A percentile compares a stretch with the other conserved stretches of the same genome.
Evolutionary conservation across 2,888 invertebrate species (phyloP).

Genomic region (Ectropis crepuscularia): DNA sequence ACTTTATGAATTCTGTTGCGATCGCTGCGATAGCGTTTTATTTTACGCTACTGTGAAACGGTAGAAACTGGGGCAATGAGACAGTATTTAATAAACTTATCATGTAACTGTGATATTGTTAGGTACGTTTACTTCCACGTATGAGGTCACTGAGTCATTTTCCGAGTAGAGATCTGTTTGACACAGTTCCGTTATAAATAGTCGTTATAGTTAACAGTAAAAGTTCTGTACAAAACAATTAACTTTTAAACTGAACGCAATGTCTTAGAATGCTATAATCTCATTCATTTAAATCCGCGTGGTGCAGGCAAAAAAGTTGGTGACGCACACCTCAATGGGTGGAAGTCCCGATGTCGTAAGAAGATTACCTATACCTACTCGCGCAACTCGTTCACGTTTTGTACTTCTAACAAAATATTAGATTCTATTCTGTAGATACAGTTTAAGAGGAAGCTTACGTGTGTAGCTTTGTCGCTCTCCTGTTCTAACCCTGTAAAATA

Average conservation of each 20-base stretch:
- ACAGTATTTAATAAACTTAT: conserved; percentile 26
- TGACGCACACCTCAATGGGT: conserved; percentile 20
- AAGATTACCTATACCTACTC: conserved; percentile 8
- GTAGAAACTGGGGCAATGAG: conserved; percentile 22
- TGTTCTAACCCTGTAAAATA: no score
- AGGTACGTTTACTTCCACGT: conserved; percentile 25
- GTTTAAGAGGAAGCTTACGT: no score
- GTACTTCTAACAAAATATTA: conserved; percentile 11
- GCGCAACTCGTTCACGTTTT: conserved; percentile 11
- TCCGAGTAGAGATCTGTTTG: conserved; percentile 20
- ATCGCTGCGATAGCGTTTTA: no score
- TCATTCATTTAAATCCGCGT: conserved; percentile 23
- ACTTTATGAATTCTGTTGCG: no score
- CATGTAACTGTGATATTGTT: conserved; percentile 15
- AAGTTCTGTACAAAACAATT: conserved; percentile 9
- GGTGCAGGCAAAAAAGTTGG: conserved; percentile 11
- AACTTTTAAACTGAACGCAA: conserved; percentile 5
- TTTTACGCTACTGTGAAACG: conserved; percentile 19
- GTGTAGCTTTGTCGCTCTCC: no score
- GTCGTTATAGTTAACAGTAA: conserved; percentile 4
- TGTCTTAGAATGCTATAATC: conserved; percentile 17
- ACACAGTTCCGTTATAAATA: conserved; percentile 22
- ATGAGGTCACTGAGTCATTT: conserved; percentile 22
- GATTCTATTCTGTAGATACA: not conserved
- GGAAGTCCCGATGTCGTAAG: conserved; percentile 15